A percentile compares a stretch with the other conserved stretches of the same genome.
phyloP scores from a whole-genome alignment of 1,140 invertebrate genomes.

The Caenorhabditis latens region DNA sequence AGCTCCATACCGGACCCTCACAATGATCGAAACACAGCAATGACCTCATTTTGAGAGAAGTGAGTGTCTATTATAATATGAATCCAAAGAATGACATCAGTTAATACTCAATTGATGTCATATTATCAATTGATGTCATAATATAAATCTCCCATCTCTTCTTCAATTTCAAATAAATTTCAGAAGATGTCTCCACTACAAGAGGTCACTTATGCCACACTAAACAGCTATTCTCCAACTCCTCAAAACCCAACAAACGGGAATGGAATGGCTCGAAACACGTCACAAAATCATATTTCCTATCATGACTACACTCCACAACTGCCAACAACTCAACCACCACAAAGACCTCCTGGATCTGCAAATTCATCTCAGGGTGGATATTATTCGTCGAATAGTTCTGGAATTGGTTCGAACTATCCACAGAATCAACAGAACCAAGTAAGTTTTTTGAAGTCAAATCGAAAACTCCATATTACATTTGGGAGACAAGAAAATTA shows the following conservation, averaged over 20 bases:
- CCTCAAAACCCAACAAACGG: not conserved
- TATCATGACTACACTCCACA: slow-evolving; percentile 60
- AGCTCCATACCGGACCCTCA: slow-evolving; percentile 35
- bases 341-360: slow-evolving; percentile 62
- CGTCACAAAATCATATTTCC: slow-evolving; percentile 34
- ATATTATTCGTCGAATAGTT: slow-evolving; percentile 66
- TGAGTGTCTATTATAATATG: slow-evolving; percentile 20
- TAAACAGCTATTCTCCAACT: slow-evolving; percentile 38
- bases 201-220: slow-evolving; percentile 30
- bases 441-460: not conserved
- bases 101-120: not conserved
- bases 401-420: slow-evolving; percentile 43
- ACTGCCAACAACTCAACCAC: slow-evolving; percentile 62
- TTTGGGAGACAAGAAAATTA: too few species aligned
- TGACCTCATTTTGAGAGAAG: slow-evolving; percentile 50
- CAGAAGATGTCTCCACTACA: slow-evolving; percentile 44
- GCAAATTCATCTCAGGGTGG: slow-evolving; percentile 62
- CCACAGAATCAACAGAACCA: slow-evolving; percentile 50
- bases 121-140: too few species aligned
- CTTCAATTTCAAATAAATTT: not conserved
- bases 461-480: not conserved
- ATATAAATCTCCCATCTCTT: not conserved
- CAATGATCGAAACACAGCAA: slow-evolving; percentile 38
- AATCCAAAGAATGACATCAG: not conserved
- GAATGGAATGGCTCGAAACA: slow-evolving; percentile 27